Evolutionary conservation across 2,113 vertebrate genomes (phyloP).

Genomic region (Odobenus rosmarus): DNA sequence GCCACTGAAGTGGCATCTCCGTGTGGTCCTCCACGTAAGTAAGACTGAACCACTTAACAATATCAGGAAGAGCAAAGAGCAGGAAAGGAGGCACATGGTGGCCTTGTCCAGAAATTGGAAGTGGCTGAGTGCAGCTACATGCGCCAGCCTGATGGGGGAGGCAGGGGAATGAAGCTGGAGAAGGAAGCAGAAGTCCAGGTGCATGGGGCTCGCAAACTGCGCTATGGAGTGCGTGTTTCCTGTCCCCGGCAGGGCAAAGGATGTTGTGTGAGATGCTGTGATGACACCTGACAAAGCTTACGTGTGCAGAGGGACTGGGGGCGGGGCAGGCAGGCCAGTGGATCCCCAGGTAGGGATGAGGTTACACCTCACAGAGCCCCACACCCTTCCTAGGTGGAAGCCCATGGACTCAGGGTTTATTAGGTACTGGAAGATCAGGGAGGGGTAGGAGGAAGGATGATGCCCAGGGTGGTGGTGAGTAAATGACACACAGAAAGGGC

Average conservation of each 20-base stretch:
- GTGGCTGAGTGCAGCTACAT: background rate
- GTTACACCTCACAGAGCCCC: background rate
- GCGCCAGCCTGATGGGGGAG: background rate
- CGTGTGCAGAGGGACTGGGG: background rate
- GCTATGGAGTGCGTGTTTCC: accelerated
- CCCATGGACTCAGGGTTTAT: accelerated
- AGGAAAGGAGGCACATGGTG: background rate
- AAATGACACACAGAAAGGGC: background rate
- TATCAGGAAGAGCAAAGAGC: background rate
- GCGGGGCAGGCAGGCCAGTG: background rate
- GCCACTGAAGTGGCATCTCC: background rate
- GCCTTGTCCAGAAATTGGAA: background rate
- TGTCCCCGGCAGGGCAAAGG: background rate
- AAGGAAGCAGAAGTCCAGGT: background rate
- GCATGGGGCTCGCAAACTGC: background rate
- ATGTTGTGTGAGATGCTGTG: background rate
- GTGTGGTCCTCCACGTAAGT: background rate
- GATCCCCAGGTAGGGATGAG: accelerated
- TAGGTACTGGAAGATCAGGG: too few species aligned
- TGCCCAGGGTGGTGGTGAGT: background rate
- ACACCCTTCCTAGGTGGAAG: too few species aligned
- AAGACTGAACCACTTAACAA: background rate
- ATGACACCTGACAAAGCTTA: background rate
- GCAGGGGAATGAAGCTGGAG: accelerated
- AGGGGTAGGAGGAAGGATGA: background rate